Conservation (phyloP, 2,797 vertebrate species). For the Notolabrus celidotus region DNA sequence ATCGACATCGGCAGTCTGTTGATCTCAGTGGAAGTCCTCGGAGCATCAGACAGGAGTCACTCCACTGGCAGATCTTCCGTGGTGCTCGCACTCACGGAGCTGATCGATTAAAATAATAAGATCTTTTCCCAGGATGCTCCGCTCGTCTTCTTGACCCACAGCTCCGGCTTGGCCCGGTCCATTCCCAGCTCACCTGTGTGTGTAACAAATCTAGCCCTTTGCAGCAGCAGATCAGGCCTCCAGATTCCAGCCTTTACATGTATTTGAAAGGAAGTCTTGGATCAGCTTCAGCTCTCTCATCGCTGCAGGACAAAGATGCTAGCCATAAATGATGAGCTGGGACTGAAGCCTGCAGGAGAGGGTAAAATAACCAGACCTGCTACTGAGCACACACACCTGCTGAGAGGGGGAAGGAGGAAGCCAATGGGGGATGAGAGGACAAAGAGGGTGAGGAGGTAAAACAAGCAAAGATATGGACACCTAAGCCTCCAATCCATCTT, state of each 20-base stretch:
- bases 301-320: constrained; percentile 49
- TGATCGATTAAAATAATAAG: constrained; percentile 84
- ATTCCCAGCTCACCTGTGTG: constrained; percentile 50
- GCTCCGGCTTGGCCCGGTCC: constrained; percentile 52
- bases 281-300: constrained; percentile 49
- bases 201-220: constrained; percentile 45
- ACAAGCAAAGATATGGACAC: constrained; percentile 31
- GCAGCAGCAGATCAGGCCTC: constrained; percentile 48
- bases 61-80: constrained; percentile 59
- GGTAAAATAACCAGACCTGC: constrained; percentile 44
- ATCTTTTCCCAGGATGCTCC: constrained; percentile 76
- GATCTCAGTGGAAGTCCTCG: constrained; percentile 74
- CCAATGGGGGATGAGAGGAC: constrained; percentile 21
- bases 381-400: constrained; percentile 25
- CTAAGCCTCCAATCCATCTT: constrained; percentile 44
- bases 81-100: constrained; percentile 55
- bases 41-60: constrained; percentile 63
- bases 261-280: constrained; percentile 48
- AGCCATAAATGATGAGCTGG: constrained; percentile 51
- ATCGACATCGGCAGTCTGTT: constrained; percentile 68
- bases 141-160: constrained; percentile 51
- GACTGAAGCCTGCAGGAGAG: constrained; percentile 40
- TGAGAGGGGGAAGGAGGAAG: constrained; percentile 28
- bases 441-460: constrained; percentile 24
- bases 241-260: constrained; percentile 30